A percentile compares a stretch with the other conserved stretches of the same genome.
phyloP scores from a whole-genome alignment of 2,113 vertebrate species.

The Colius striatus region DNA sequence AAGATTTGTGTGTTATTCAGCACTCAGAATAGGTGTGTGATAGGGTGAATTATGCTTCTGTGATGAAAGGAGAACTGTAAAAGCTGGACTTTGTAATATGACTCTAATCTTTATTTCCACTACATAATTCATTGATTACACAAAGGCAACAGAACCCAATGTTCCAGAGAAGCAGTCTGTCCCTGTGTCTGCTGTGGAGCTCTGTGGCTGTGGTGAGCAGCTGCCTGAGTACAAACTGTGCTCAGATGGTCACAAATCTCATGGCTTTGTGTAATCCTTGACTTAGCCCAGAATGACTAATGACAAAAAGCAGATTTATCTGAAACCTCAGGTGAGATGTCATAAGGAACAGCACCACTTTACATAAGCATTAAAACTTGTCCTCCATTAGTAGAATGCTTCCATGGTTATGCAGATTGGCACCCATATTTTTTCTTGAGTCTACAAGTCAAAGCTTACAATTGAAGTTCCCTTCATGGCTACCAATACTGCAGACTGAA shows the following conservation, averaged over 20 bases:
- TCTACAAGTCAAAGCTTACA: not conserved
- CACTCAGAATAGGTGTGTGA: not conserved
- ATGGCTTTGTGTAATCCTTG: not conserved
- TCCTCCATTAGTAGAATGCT: not conserved
- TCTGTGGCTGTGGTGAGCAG: not conserved
- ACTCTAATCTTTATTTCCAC: too few species aligned
- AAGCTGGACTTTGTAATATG: not conserved
- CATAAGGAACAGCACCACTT: not conserved
- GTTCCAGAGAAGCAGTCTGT: fast-evolving
- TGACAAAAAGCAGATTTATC: not conserved
- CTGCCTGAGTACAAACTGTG: not conserved
- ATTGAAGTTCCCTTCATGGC: not conserved
- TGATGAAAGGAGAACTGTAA: not conserved
- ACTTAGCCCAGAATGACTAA: not conserved
- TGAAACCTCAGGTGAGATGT: not conserved
- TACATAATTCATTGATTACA: too few species aligned
- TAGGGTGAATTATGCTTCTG: not conserved
- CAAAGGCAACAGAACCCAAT: not conserved
- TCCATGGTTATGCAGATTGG: not conserved
- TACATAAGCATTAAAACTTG: not conserved
- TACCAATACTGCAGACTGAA: not conserved
- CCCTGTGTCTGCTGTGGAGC: not conserved
- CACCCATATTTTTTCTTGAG: not conserved
- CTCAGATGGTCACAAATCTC: not conserved
- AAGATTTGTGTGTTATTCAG: not conserved